Base-by-base conservation (phyloP, 2,113 vertebrate species). In the Aegithalos caudatus region DNA sequence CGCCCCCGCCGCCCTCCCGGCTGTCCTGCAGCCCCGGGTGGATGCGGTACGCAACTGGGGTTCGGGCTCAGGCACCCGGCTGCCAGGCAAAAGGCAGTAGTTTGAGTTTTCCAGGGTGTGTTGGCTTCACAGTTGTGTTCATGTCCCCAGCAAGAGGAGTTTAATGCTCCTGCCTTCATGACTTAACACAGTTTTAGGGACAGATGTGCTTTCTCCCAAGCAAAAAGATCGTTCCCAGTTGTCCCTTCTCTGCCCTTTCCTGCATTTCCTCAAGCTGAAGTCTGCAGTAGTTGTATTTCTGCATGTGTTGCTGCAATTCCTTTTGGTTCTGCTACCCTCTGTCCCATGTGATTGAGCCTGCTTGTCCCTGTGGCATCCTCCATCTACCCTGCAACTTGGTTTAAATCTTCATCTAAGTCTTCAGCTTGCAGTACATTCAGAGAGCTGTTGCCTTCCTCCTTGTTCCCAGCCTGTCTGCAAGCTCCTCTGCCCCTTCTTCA, bases 21-120 rank as follows among this genome's bases (percentile, higher is more conserved):
- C 29, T 11, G 12, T 1, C 24, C 0, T 15, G 40, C 17, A 14
- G 25, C 23, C 20, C 51, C 1, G 28, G 50, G 1, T 0, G 40
- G 18, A 5, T 7, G 12, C 2, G 51, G 12, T 6, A 21, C 11
- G 22, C 5, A 12, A 0, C 20, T 0, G 61, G 24, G 8, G 51
- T 4, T 5, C 1, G 84, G 37, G 38, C 58, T 38, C 53, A 10
- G 24, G 50, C 17, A 18, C 70, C 23, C 15, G 45, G 12, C 9
- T 40, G 58, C 54, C 38, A 10, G 64, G 72, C 5, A 10, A 69
- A 60, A 47, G 3, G 28, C 40, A 14, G 19, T 0, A 4, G 24
- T 22, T 35, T 6, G 51, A 16, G 42, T 31, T 91, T 79, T 53
- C 27, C 66, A 11, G 47, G 12, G 11, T 25, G 61, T 19, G 21